Evolutionary conservation across 2,797 vertebrate genomes (phyloP).

Genomic region (Neopelma chrysocephalum): DNA sequence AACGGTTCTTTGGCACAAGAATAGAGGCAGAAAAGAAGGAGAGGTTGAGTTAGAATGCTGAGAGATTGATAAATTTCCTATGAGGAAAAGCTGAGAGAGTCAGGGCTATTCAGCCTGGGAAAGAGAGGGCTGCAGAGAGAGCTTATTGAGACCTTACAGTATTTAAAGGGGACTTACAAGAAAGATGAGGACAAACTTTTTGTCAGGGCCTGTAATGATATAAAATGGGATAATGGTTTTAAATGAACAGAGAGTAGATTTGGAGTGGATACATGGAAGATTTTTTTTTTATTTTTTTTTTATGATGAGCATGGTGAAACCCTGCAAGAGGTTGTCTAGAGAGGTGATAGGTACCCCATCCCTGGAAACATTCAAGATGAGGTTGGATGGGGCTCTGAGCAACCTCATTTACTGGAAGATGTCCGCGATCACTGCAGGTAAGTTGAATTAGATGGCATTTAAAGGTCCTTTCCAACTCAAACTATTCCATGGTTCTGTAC

Average conservation of each 20-base stretch:
- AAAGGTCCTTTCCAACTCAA: background rate
- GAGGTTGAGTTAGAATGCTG: background rate
- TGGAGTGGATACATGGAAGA: background rate
- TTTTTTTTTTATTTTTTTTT: background rate
- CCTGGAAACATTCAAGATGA: background rate
- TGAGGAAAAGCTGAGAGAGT: background rate
- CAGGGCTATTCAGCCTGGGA: background rate
- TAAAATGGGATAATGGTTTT: background rate
- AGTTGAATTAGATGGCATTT: background rate
- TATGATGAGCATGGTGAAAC: background rate
- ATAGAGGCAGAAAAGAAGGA: background rate
- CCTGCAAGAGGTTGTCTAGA: background rate
- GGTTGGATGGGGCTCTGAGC: fast-evolving
- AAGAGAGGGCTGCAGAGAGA: fast-evolving
- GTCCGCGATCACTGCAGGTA: fast-evolving
- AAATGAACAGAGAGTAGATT: background rate
- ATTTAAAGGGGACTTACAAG: background rate
- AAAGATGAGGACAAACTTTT: background rate
- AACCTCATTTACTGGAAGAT: background rate
- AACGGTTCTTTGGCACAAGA: background rate
- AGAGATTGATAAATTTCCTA: background rate
- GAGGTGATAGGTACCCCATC: background rate
- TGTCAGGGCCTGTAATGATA: fast-evolving
- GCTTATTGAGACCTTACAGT: fast-evolving
- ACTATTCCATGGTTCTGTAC: background rate